Percentiles rank a stretch among this genome's conserved stretches.
Conservation (phyloP, 2,797 vertebrate species). For the Moxostoma hubbsi region DNA sequence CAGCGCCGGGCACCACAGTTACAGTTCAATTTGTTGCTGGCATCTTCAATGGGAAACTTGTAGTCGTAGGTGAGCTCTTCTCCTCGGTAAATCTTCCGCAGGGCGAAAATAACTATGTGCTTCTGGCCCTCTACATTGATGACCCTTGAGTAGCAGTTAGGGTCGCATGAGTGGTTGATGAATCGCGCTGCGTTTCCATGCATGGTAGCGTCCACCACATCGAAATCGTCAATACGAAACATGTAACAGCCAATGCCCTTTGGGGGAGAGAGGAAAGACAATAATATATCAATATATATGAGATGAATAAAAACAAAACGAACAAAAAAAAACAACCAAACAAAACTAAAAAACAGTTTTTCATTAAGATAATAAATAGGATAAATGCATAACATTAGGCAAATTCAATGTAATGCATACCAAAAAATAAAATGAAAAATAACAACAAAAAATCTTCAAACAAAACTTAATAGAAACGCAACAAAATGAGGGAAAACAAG, state of each 20-base stretch:
- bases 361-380: too few relatives aligned
- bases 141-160: constrained; percentile 93
- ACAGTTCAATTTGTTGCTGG: constrained; percentile 89
- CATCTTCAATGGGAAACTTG: constrained; percentile 96
- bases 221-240: constrained; percentile 94
- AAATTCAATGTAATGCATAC: not conserved
- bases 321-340: too few relatives aligned
- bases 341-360: too few relatives aligned
- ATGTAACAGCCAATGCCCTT: constrained; percentile 96
- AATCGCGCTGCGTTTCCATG: constrained; percentile 92
- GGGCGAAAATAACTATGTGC: constrained; percentile 93
- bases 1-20: constrained; percentile 90
- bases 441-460: too few relatives aligned
- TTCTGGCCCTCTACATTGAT: constrained; percentile 94
- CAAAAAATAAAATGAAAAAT: not conserved
- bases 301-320: not conserved
- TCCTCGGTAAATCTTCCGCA: constrained; percentile 90
- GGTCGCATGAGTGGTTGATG: constrained; percentile 95
- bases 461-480: too few relatives aligned
- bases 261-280: not conserved
- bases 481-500: not conserved
- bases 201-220: constrained; percentile 93
- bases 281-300: not conserved
- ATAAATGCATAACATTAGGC: too few relatives aligned
- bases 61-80: constrained; percentile 97